Percentiles rank a stretch among this genome's conserved stretches.
Conservation (phyloP, 2,797 vertebrate genomes). For the Xiphophorus birchmanni region DNA sequence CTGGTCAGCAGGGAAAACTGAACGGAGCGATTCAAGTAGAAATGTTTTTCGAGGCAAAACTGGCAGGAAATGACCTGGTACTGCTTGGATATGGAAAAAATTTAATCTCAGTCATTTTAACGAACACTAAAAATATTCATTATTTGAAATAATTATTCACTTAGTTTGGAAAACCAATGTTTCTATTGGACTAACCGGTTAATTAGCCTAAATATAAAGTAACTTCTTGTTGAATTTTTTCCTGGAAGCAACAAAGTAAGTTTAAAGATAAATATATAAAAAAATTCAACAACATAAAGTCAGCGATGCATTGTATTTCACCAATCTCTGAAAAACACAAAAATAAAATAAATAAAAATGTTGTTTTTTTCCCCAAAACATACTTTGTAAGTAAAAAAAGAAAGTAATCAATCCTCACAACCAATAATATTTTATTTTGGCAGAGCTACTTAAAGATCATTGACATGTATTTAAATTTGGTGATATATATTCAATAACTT, state of each 20-base stretch:
- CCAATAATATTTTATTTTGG: background rate
- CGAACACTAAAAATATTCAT: background rate
- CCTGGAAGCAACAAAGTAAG: too few relatives aligned
- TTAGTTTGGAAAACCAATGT: background rate
- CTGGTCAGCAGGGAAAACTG: background rate
- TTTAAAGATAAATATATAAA: background rate
- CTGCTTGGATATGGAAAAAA: background rate
- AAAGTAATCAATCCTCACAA: background rate
- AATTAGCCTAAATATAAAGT: too few relatives aligned
- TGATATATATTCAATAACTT: background rate
- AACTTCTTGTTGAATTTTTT: too few relatives aligned
- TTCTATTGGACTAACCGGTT: too few relatives aligned
- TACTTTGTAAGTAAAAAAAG: background rate
- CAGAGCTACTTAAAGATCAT: background rate
- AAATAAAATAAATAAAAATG: background rate
- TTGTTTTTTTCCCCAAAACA: too few relatives aligned
- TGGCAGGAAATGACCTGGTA: background rate
- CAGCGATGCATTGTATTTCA: background rate
- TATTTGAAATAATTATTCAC: background rate
- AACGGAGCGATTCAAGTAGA: background rate
- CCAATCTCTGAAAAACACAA: background rate
- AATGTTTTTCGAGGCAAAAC: background rate
- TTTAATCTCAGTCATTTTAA: background rate
- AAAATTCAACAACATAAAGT: background rate
- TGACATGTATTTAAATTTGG: background rate